Percentiles rank a stretch among this genome's conserved stretches.
Conservation (phyloP, 2,888 invertebrate genomes). For the Caenorhabditis virilis region DNA sequence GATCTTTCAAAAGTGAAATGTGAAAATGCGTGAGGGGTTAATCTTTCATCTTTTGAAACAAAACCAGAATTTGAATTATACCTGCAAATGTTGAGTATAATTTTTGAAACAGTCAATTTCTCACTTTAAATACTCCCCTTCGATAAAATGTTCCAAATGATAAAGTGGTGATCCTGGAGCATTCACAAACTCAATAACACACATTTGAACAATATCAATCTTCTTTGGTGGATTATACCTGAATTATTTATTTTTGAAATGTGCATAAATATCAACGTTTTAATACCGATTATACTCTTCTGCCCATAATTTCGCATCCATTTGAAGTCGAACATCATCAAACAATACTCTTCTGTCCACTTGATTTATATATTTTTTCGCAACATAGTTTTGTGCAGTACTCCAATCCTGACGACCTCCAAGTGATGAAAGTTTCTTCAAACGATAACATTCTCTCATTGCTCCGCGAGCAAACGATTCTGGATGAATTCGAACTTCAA, state of each 20-base stretch:
- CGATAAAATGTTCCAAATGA: conserved; percentile 74
- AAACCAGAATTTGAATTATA: conserved; percentile 75
- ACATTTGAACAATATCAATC: conserved; percentile 75
- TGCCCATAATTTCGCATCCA: conserved; percentile 75
- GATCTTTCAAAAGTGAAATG: conserved; percentile 75
- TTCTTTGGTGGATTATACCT: conserved; percentile 73
- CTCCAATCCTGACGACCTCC: conserved; percentile 71
- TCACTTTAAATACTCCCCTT: conserved; percentile 73
- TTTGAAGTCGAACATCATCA: conserved; percentile 74
- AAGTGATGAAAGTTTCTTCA: conserved; percentile 70
- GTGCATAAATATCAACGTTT: conserved; percentile 42
- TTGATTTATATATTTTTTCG: conserved; percentile 71
- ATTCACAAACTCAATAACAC: conserved; percentile 72
- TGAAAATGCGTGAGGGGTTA: conserved; percentile 74
- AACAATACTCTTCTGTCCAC: conserved; percentile 73
- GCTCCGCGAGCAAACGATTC: conserved; percentile 73
- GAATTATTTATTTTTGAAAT: conserved; percentile 1
- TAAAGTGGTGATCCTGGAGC: conserved; percentile 70
- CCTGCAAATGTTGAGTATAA: background rate
- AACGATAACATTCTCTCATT: conserved; percentile 73
- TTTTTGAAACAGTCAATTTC: background rate
- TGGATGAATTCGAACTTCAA: conserved; percentile 69
- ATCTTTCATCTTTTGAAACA: conserved; percentile 71
- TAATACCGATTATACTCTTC: conserved; percentile 74
- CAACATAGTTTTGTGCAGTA: conserved; percentile 73